Percentiles rank a stretch among this genome's conserved stretches.
Conservation (phyloP, 1,140 invertebrate genomes). For the Aleiodes sp. region DNA sequence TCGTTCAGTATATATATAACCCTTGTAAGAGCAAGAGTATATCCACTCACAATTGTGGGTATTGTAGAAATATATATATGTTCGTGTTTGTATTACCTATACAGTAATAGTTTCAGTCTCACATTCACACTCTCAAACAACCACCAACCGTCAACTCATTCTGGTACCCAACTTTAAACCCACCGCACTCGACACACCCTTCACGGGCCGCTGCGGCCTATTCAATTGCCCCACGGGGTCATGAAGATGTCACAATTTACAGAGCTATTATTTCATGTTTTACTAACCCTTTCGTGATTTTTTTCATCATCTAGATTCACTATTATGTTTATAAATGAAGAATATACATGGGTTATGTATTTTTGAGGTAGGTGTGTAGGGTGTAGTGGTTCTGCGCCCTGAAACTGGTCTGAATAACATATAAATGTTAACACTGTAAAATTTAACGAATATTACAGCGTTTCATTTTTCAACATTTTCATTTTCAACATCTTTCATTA, state of each 20-base stretch:
- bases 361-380: too few relatives aligned
- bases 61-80: neutral
- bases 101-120: constrained; percentile 3
- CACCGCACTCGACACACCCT: constrained; percentile 33
- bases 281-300: too few relatives aligned
- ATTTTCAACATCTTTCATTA: too few relatives aligned
- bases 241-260: constrained; percentile 18
- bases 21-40: neutral
- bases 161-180: constrained; percentile 30
- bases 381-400: too few relatives aligned
- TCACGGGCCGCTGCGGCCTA: constrained; percentile 21
- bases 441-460: too few relatives aligned
- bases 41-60: neutral
- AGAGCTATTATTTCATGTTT: neutral
- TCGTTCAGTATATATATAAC: constrained; percentile 10
- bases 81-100: too few relatives aligned
- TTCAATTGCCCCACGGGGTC: constrained; percentile 22
- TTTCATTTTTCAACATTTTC: too few relatives aligned
- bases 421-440: too few relatives aligned
- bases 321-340: too few relatives aligned
- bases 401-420: too few relatives aligned
- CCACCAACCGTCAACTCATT: constrained; percentile 12
- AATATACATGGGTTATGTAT: too few relatives aligned
- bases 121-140: neutral
- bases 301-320: too few relatives aligned